Percentiles rank a stretch among this genome's conserved stretches.
Evolutionary conservation across 2,797 vertebrate species (phyloP).

Genomic region (Tapera naevia): DNA sequence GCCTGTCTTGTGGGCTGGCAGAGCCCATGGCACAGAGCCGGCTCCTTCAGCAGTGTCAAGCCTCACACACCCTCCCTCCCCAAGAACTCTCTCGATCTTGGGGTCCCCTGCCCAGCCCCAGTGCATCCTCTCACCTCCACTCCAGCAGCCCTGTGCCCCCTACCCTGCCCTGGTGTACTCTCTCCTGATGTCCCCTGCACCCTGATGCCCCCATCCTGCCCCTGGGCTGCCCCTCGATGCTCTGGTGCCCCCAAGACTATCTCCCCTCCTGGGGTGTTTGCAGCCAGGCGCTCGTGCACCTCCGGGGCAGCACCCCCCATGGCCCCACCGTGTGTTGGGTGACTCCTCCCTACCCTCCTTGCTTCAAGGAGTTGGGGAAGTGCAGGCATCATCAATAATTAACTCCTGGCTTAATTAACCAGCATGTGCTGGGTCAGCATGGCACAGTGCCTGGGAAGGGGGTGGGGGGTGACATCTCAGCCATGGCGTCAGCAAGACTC

Average conservation of each 20-base stretch:
- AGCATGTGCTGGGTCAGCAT: fast-evolving
- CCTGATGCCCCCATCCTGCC: not conserved
- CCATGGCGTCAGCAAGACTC: not conserved
- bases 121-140: too few relatives aligned
- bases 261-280: too few relatives aligned
- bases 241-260: not conserved
- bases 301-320: not conserved
- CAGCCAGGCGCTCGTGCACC: not conserved
- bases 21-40: fast-evolving
- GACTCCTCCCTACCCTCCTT: too few relatives aligned
- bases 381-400: not conserved
- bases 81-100: too few relatives aligned
- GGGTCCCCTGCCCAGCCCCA: not conserved
- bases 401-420: not conserved
- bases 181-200: too few relatives aligned
- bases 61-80: not conserved
- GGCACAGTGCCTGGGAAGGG: not conserved
- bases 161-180: fast-evolving
- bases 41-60: not conserved
- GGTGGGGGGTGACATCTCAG: not conserved
- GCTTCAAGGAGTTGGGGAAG: not conserved
- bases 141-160: not conserved
- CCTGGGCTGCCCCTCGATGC: not conserved
- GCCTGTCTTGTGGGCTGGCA: too few relatives aligned
- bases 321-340: too few relatives aligned